A percentile compares a stretch with the other conserved stretches of the same genome.
phyloP scores from a whole-genome alignment of 2,113 vertebrate genomes.

The Protobothrops mucrosquamatus region DNA sequence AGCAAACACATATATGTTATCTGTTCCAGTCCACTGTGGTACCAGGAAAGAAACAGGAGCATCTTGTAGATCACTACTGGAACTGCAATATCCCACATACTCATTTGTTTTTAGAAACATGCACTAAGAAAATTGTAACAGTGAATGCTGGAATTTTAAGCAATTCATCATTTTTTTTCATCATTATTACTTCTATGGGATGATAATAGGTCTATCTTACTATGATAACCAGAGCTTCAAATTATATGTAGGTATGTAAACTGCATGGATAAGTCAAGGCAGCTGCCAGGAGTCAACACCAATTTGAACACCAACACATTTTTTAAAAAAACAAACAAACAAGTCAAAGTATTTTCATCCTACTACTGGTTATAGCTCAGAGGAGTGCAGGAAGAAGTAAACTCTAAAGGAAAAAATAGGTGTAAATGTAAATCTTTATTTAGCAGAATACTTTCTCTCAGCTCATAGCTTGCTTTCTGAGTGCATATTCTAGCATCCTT shows the following conservation, averaged over 20 bases:
- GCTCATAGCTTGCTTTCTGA: too few relatives aligned
- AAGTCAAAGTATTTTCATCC: background rate
- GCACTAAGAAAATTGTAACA: background rate
- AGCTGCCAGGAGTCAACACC: background rate
- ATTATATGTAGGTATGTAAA: background rate
- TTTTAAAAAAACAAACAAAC: background rate
- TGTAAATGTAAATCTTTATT: background rate
- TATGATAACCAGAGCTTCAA: background rate
- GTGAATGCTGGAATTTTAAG: background rate
- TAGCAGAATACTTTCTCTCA: background rate
- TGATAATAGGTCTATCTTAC: background rate
- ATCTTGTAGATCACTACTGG: background rate
- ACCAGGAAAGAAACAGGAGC: background rate
- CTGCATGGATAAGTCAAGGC: background rate
- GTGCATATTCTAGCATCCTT: background rate
- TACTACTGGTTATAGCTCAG: background rate
- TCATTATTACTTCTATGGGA: background rate
- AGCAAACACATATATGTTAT: background rate
- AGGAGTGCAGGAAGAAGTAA: background rate
- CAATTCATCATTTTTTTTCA: background rate
- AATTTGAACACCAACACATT: background rate
- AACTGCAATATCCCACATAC: too few relatives aligned
- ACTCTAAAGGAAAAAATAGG: background rate
- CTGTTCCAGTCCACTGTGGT: background rate
- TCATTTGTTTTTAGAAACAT: background rate